phyloP scores from a whole-genome alignment of 2,113 vertebrate genomes.

The Condylura cristata region DNA sequence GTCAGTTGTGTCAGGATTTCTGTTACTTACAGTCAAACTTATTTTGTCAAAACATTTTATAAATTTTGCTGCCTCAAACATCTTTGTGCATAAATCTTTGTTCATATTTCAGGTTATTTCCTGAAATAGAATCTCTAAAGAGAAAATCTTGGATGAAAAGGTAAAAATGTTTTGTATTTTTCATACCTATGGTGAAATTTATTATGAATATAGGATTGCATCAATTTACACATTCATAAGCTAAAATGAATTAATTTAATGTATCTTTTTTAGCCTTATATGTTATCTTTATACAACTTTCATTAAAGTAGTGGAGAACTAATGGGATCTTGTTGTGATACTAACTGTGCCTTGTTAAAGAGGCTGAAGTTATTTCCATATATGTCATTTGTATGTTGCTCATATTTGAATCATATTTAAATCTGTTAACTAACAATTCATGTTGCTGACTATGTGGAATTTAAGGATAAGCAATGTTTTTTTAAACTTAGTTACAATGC shows the following conservation, averaged over 20 bases:
- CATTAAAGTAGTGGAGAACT: background rate
- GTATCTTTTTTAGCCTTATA: background rate
- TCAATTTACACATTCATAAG: background rate
- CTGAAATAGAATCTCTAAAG: background rate
- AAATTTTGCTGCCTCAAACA: background rate
- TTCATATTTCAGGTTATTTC: background rate
- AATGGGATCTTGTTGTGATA: background rate
- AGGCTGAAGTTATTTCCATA: background rate
- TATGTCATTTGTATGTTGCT: background rate
- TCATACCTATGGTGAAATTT: background rate
- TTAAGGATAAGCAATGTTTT: no score
- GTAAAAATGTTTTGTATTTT: background rate
- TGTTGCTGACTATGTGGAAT: no score
- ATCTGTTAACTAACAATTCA: background rate
- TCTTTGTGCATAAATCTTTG: conserved; percentile 7
- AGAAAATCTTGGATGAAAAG: background rate
- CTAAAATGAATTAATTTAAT: background rate
- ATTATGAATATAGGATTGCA: background rate
- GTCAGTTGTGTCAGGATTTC: background rate
- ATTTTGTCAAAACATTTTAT: conserved; percentile 35
- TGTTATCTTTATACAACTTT: background rate
- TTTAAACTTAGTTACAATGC: no score
- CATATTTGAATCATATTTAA: background rate
- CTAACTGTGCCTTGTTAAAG: background rate
- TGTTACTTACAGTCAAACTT: conserved; percentile 34